phyloP scores from a whole-genome alignment of 2,113 vertebrate genomes.

The Lepisosteus oculatus region DNA sequence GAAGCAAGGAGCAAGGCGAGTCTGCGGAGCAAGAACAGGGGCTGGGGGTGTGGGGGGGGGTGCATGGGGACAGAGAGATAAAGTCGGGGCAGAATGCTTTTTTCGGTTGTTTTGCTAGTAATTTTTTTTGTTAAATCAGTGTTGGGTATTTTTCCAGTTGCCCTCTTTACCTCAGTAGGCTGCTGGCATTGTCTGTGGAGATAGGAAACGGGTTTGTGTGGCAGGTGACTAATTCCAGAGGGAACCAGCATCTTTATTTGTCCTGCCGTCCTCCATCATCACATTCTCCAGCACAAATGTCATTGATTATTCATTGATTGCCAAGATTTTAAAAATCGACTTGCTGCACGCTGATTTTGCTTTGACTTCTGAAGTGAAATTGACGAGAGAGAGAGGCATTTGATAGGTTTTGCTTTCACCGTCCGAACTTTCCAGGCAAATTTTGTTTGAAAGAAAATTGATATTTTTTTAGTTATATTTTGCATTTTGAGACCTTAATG shows the following conservation, averaged over 20 bases:
- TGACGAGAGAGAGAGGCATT: too few species aligned
- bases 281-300: too few species aligned
- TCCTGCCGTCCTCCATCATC: too few species aligned
- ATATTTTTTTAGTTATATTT: background rate
- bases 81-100: constrained; percentile 37
- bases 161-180: constrained; percentile 4
- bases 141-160: constrained; percentile 35
- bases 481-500: constrained; percentile 15
- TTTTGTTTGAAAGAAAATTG: background rate
- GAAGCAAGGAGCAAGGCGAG: constrained; percentile 68
- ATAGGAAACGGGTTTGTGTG: constrained; percentile 23
- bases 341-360: too few species aligned
- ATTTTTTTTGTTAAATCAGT: constrained; percentile 37
- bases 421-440: too few species aligned
- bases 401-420: too few species aligned
- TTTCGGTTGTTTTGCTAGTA: constrained; percentile 46
- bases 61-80: constrained; percentile 58
- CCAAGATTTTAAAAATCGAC: too few species aligned
- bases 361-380: too few species aligned
- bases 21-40: constrained; percentile 49
- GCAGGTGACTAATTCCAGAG: too few species aligned
- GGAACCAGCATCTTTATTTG: too few species aligned
- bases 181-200: background rate
- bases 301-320: too few species aligned
- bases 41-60: constrained; percentile 51